Base-by-base conservation (phyloP, 2,113 vertebrate species). In the Cephalopholis sonnerati region DNA sequence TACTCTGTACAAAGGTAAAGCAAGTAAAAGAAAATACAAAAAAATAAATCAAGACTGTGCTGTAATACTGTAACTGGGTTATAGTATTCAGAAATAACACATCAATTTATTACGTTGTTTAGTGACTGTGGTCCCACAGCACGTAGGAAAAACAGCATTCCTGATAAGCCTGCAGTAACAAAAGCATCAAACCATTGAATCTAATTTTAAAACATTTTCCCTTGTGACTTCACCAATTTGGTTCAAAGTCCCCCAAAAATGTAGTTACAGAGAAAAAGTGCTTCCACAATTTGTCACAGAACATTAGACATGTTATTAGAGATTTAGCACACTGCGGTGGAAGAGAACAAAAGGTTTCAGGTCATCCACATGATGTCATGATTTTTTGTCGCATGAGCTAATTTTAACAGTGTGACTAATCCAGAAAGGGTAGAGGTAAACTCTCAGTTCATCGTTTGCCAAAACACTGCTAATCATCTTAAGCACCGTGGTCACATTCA, bases 301-400 rank as follows among this genome's bases (percentile, higher is more conserved):
- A 69, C 25, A 83, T 85, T 44, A 54, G 57, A 79, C 62, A 20
- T 57, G 17, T 81, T 79, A 68, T 79, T 65, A 58, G 64, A 81
- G 70, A 76, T 67, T 77, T 83, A 79, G 22, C 67, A 82, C 59
- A 13, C 58, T 16, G 66, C 41, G 7, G 67, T 10, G 46, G 25
- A 74, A 58, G 66, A 72, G 58, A 77, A 82, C 24, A 67, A 82
- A 79, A 79, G 53, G 61, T 71, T 71, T 77, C 11, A 54, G 64
- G 64, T 80, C 75, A 48, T 79, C 61, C 50, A 24, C 24, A 73
- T 65, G 50, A 83, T 87, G 68, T 85, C 77, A 81, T 74, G 15
- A 76, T 50, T 32, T 73, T 79, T 41, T 84, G 64, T 71, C 17
- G 12, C 54, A 63, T 51, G 66, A 22, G 67, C 57, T 41, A 17